phyloP scores from a whole-genome alignment of 1,140 invertebrate genomes.

The Drosophila ironensis region DNA sequence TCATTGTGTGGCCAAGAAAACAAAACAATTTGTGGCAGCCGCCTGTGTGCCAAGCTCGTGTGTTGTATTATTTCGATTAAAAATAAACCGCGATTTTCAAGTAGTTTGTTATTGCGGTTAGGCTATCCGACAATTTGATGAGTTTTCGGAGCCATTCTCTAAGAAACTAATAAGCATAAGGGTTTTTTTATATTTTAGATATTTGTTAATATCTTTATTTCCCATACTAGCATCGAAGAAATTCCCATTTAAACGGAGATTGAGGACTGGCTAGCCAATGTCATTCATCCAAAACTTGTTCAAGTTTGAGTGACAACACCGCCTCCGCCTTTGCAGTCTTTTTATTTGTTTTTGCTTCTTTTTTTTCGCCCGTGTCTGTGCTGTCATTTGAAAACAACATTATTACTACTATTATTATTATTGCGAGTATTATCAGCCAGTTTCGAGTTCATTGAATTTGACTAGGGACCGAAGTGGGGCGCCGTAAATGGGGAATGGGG shows the following conservation, averaged over 20 bases:
- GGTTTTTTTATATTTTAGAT: too few species aligned
- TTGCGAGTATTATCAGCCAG: slow-evolving; percentile 74
- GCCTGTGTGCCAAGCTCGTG: neutral
- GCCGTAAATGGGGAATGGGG: too few species aligned
- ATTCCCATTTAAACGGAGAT: too few species aligned
- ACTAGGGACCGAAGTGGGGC: slow-evolving; percentile 20
- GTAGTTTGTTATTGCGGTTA: slow-evolving; percentile 60
- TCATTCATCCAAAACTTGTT: slow-evolving; percentile 38
- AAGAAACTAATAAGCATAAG: too few species aligned
- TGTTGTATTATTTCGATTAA: slow-evolving; percentile 18
- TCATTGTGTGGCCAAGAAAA: slow-evolving; percentile 50
- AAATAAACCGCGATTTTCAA: slow-evolving; percentile 55
- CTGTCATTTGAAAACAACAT: slow-evolving; percentile 72
- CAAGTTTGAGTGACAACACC: slow-evolving; percentile 32
- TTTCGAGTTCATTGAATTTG: slow-evolving; percentile 80
- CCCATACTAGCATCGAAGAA: too few species aligned
- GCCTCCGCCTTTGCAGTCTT: neutral
- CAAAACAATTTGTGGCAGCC: slow-evolving; percentile 52
- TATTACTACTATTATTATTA: slow-evolving; percentile 75
- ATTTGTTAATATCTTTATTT: too few species aligned
- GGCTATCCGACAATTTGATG: too few species aligned
- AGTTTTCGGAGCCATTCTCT: too few species aligned
- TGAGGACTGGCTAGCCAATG: slow-evolving; percentile 9
- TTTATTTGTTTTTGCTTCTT: neutral
- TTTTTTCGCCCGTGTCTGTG: slow-evolving; percentile 30